Evolutionary conservation across 2,113 vertebrate genomes (phyloP).

Genomic region (Lonchura striata): DNA sequence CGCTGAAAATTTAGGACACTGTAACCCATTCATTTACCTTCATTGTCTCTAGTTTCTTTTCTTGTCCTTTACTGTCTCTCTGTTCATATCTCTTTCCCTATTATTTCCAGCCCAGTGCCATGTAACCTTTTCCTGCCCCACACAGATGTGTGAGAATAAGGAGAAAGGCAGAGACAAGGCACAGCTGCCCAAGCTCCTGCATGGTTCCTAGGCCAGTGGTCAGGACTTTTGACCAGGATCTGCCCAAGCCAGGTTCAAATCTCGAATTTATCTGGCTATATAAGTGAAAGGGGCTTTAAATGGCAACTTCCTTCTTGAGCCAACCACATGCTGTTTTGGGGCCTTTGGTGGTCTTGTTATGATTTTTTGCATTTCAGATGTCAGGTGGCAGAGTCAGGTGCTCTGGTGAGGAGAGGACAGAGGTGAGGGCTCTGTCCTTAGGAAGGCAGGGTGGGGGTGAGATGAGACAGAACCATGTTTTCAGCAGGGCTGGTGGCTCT

Average conservation of each 20-base stretch:
- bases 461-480: accelerated
- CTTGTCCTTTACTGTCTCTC: not conserved
- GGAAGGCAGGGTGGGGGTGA: not conserved
- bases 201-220: accelerated
- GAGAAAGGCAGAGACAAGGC: not conserved
- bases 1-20: not conserved
- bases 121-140: not conserved
- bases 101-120: not conserved
- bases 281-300: not conserved
- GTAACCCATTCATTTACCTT: not conserved
- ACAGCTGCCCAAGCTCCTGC: not conserved
- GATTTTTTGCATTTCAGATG: not conserved
- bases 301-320: not conserved
- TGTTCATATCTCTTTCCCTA: not conserved
- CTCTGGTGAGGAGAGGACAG: not conserved
- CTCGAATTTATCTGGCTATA: not conserved
- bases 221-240: not conserved
- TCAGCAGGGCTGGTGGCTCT: not conserved
- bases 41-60: not conserved
- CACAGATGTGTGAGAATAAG: not conserved
- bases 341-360: not conserved
- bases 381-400: accelerated
- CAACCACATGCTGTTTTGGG: not conserved
- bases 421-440: not conserved
- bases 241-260: not conserved